Percentiles rank a stretch among this genome's conserved stretches.
These are phyloP conservation scores for Bombus impatiens DNA, from an alignment of 1,140 invertebrate genomes.

Conservation along the genomic window DNA sequence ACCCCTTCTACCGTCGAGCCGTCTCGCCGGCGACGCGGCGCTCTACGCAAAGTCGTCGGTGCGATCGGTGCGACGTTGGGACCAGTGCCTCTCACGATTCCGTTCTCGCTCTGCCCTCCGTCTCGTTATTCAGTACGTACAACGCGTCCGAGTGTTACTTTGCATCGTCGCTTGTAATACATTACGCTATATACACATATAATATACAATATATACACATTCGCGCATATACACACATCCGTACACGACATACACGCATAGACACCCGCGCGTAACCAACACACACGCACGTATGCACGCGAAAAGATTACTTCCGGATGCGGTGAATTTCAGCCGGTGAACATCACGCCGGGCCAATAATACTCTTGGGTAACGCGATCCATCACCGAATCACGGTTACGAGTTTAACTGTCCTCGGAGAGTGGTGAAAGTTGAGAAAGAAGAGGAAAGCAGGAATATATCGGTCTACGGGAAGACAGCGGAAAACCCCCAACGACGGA, in stretches of 20 bases:
- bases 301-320: constrained; percentile 44
- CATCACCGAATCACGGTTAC: background rate
- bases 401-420: background rate
- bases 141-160: constrained; percentile 59
- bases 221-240: background rate
- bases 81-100: constrained; percentile 76
- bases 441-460: constrained; percentile 9
- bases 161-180: constrained; percentile 10
- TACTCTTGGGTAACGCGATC: background rate
- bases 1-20: constrained; percentile 72
- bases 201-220: background rate
- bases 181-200: background rate
- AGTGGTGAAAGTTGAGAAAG: background rate
- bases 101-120: constrained; percentile 67
- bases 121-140: constrained; percentile 59
- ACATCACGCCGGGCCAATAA: constrained; percentile 14
- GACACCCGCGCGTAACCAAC: constrained; percentile 3
- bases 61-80: constrained; percentile 70
- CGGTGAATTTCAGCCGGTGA: constrained; percentile 40
- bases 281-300: background rate
- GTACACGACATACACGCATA: background rate
- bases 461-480: constrained; percentile 5
- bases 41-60: constrained; percentile 77
- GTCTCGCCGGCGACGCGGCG: constrained; percentile 80
- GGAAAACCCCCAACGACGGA: constrained; percentile 30